Base-by-base conservation (phyloP, 2,113 vertebrate genomes). In the Isurus oxyrinchus region DNA sequence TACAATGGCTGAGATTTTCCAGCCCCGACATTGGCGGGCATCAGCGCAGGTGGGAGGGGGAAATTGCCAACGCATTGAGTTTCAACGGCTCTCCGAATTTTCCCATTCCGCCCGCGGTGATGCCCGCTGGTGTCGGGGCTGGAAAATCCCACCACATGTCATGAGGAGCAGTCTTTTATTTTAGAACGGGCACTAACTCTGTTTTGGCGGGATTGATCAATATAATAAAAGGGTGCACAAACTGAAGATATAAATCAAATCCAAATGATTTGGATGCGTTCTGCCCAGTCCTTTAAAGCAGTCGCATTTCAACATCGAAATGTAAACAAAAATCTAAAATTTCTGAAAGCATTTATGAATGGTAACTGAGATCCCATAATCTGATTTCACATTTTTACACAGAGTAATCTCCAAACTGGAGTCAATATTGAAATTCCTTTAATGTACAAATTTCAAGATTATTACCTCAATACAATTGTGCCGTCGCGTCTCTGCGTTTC, bases 381-480 rank as follows among this genome's bases (percentile, higher is more conserved):
- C 13, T 10, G 7, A 90, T 90, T 90, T 90, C 49, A 90, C 13
- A 31, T 90, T 57, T 10, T 57, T 57, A 35, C 27, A 31, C 27
- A 55, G 0, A 61, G 5, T 93, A n/a, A 93, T 16, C 88, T 25
- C 25, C 13, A 16, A 16, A 16, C 40, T 67, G 61, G 23, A 69
- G 7, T 81, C 13, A 14, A 63, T 69, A 53, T 6, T 49, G n/a
- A 66, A 95, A 95, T 44, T 44, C 21, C 8, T 69, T 16, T 11
- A 69, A 69, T 49, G 59, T 69, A 49, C 11, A 66, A 5, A 94
- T 66, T 49, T 53, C 5, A 13, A 94, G 55, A n/a, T 96, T 19
- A 57, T 96, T 87, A 98, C 98, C 97, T 98, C 98, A 49, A 98
- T 96, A 96, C 98, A 98, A 96, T 59, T 97, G 97, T 67, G 97